Conservation (phyloP, 2,113 vertebrate genomes). For the Sterrhoptilus dennistouni region DNA sequence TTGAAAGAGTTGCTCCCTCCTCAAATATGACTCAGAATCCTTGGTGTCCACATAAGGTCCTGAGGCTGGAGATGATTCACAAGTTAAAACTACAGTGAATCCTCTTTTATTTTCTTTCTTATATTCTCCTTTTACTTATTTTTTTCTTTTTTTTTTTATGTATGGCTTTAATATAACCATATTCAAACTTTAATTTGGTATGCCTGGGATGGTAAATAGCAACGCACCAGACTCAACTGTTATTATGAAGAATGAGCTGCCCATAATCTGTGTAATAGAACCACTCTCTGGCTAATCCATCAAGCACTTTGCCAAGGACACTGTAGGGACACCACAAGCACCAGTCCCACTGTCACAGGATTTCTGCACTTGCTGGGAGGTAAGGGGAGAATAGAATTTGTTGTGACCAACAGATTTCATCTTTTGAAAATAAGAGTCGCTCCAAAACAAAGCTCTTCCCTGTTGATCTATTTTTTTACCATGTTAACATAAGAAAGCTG, state of each 20-base stretch:
- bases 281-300: neutral
- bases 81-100: neutral
- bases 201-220: neutral
- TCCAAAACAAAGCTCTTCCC: neutral
- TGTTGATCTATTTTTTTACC: neutral
- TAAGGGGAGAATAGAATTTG: neutral
- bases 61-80: neutral
- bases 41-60: neutral
- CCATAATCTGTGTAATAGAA: neutral
- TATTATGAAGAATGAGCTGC: neutral
- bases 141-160: neutral
- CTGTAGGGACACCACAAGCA: neutral
- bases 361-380: neutral
- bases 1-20: neutral
- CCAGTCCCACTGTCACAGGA: neutral
- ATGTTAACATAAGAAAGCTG: neutral
- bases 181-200: neutral
- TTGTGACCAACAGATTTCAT: neutral
- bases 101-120: neutral
- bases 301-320: neutral
- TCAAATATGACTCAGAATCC: neutral
- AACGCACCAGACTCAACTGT: neutral
- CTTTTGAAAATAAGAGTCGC: neutral
- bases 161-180: neutral
- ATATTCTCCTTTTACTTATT: neutral